phyloP scores from a whole-genome alignment of 2,797 vertebrate genomes.

The Mus minutoides region DNA sequence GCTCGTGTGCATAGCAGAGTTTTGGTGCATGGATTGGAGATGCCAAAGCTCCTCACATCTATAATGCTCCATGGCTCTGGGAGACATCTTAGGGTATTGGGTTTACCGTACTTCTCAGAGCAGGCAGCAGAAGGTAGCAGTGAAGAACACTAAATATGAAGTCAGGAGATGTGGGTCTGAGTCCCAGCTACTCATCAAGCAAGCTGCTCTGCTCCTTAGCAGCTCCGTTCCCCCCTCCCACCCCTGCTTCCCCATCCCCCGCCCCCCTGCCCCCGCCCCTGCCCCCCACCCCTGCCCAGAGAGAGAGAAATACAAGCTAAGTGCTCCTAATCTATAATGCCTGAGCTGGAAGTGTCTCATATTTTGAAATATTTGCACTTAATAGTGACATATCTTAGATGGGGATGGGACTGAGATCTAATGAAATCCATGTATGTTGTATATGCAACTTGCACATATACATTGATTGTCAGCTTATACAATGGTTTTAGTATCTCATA shows the following conservation, averaged over 20 bases:
- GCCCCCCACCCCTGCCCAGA: neutral
- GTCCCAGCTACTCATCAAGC: neutral
- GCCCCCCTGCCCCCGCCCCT: too few species aligned
- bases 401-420: neutral
- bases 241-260: neutral
- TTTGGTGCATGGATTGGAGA: neutral
- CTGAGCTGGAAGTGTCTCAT: neutral
- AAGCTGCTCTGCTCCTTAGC: neutral
- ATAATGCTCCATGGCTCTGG: neutral
- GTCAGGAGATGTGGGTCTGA: neutral
- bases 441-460: neutral
- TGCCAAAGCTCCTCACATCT: neutral
- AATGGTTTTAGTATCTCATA: neutral
- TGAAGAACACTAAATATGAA: neutral
- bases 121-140: neutral
- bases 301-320: neutral
- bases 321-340: neutral
- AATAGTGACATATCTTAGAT: neutral
- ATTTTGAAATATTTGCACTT: neutral
- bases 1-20: fast-evolving
- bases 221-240: neutral
- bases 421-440: neutral
- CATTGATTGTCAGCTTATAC: neutral
- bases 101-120: neutral
- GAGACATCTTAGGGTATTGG: neutral